These are phyloP conservation scores for Centroberyx gerrardi DNA, from an alignment of 2,797 vertebrate genomes.

Conservation along the genomic window DNA sequence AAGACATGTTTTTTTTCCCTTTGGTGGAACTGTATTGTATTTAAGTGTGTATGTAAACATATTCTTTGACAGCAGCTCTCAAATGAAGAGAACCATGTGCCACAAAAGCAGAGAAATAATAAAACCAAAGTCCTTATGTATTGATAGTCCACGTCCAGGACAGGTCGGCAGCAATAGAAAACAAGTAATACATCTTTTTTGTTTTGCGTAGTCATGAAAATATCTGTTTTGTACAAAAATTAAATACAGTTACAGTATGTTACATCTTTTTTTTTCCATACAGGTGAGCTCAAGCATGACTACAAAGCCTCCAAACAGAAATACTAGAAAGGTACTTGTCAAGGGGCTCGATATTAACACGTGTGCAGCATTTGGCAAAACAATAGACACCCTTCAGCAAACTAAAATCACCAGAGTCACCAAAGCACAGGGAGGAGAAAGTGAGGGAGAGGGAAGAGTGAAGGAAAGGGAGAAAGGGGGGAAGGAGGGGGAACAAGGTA, in stretches of 20 bases:
- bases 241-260: slow-evolving; percentile 94
- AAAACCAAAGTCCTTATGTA: slow-evolving; percentile 81
- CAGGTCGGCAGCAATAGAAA: slow-evolving; percentile 93
- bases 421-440: slow-evolving; percentile 89
- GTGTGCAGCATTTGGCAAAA: slow-evolving; percentile 92
- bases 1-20: slow-evolving; percentile 90
- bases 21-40: slow-evolving; percentile 96
- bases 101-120: slow-evolving; percentile 86
- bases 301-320: slow-evolving; percentile 82
- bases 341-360: slow-evolving; percentile 82
- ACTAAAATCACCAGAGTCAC: slow-evolving; percentile 92
- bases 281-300: slow-evolving; percentile 84
- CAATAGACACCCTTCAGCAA: slow-evolving; percentile 90
- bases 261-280: slow-evolving; percentile 83
- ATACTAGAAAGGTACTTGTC: slow-evolving; percentile 81
- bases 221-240: slow-evolving; percentile 99
- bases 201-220: slow-evolving; percentile 93
- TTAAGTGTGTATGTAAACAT: slow-evolving; percentile 95
- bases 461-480: slow-evolving; percentile 15
- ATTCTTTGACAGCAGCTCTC: slow-evolving; percentile 92
- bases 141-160: slow-evolving; percentile 80
- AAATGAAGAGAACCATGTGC: slow-evolving; percentile 90
- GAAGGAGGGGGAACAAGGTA: slow-evolving; percentile 37
- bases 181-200: slow-evolving; percentile 90
- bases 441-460: slow-evolving; percentile 43